phyloP scores from a whole-genome alignment of 2,113 vertebrate species.

The Lamprotornis superbus region DNA sequence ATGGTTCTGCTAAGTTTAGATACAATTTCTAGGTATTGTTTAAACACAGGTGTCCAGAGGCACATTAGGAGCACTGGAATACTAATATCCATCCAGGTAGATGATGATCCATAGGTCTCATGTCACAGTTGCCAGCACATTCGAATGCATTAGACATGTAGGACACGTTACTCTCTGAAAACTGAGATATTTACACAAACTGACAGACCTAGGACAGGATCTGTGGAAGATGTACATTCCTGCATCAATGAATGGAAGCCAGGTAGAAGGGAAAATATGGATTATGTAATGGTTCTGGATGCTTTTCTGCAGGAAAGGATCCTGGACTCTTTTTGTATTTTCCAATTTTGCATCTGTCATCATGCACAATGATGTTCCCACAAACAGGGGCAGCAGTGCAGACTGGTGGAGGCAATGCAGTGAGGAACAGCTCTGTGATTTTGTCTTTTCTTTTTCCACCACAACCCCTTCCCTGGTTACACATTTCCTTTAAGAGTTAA shows the following conservation, averaged over 20 bases:
- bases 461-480: neutral
- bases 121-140: neutral
- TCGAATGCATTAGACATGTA: neutral
- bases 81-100: neutral
- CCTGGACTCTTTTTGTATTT: rapidly evolving
- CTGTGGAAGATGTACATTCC: rapidly evolving
- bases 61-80: neutral
- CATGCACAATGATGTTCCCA: neutral
- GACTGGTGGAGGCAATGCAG: neutral
- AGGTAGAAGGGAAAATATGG: neutral
- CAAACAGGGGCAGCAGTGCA: rapidly evolving
- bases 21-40: neutral
- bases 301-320: neutral
- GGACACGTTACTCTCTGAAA: neutral
- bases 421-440: neutral
- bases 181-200: neutral
- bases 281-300: neutral
- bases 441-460: neutral
- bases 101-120: neutral
- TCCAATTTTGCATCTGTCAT: neutral
- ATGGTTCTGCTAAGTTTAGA: neutral
- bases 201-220: neutral
- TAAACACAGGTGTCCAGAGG: neutral
- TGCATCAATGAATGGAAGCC: neutral
- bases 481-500: neutral